Evolutionary conservation across 53 echinoderm and acorn worm species (phyloP), one percentile per base, ranked within the genome.

Genomic region (Mesocentrotus franciscanus): DNA sequence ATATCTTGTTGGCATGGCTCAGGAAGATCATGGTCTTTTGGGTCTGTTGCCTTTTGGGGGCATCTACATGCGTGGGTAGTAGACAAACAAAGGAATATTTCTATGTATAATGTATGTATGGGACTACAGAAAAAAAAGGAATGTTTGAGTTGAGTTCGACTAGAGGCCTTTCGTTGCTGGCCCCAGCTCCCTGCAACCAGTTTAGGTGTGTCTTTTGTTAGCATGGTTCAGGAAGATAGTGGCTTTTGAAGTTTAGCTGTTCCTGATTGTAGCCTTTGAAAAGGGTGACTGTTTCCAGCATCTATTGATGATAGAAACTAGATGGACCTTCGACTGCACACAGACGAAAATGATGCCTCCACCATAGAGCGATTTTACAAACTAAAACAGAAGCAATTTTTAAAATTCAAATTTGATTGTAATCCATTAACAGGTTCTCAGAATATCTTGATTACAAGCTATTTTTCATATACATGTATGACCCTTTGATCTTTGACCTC

Each of bases 11-110:
- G 35, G 95, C 96, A 92, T 96, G 96, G 55, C 95, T 96, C 22
- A 98, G 95, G 94, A 99, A 98, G 42, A 96, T 96, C 18, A 84
- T 90, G 0, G 98, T 96, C 85, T 97, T 98, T 85, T 97, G 98
- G 42, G 93, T 97, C 4, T 90, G 96, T 27, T 98, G 97, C 10
- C 99, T 95, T 60, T 99, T 95, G 8, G 99, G 99, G 6, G 87
- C 87, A 95, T 96, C 99, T 99, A 74, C 26, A 66, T 8, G 9
- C 55, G 1, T 78, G 35, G 78, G 24, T 10, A 14, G 10, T 9
- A 36, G 24, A 49, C 12, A 76, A 10, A 70, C 70, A 14, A 70
- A 70, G 8, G 22, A 8, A 24, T 9, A 71, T 22, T 5, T 26
- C 0, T 79, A 14, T 16, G 29, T 35, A 79, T 79, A n/a, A n/a